Evolutionary conservation across 2,113 vertebrate species (phyloP).

Genomic region (Poeciliopsis retropinna): DNA sequence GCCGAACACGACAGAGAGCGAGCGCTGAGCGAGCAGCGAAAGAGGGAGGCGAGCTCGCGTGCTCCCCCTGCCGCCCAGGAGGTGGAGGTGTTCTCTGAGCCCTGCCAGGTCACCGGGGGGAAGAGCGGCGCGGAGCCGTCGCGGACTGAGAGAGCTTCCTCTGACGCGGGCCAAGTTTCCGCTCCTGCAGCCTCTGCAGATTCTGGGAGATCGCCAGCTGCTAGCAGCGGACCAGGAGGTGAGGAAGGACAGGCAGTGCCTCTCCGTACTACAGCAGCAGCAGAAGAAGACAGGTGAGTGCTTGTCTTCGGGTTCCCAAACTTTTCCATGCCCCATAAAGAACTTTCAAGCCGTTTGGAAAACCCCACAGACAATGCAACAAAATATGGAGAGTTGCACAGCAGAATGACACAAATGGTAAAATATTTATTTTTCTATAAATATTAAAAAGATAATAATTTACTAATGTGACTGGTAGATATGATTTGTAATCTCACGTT

Average conservation of each 20-base stretch:
- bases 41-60: constrained; percentile 14
- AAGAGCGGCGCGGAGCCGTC: constrained; percentile 1
- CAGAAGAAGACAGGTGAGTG: constrained; percentile 41
- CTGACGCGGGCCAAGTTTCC: constrained; percentile 11
- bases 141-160: neutral
- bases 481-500: too few species aligned
- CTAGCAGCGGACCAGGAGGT: neutral
- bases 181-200: constrained; percentile 5
- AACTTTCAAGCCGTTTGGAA: too few species aligned
- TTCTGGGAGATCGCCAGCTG: neutral
- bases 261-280: neutral
- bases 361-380: too few species aligned
- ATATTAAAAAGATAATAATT: too few species aligned
- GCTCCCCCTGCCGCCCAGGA: constrained; percentile 56
- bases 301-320: too few species aligned
- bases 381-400: too few species aligned
- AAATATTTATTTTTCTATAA: too few species aligned
- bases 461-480: too few species aligned
- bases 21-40: constrained; percentile 39
- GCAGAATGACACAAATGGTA: too few species aligned
- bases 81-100: constrained; percentile 54
- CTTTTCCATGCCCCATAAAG: too few species aligned
- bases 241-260: constrained; percentile 37
- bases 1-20: constrained; percentile 57
- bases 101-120: constrained; percentile 1